These are phyloP conservation scores for Vanessa tameamea DNA, from an alignment of 1,140 invertebrate genomes.

Conservation along the genomic window DNA sequence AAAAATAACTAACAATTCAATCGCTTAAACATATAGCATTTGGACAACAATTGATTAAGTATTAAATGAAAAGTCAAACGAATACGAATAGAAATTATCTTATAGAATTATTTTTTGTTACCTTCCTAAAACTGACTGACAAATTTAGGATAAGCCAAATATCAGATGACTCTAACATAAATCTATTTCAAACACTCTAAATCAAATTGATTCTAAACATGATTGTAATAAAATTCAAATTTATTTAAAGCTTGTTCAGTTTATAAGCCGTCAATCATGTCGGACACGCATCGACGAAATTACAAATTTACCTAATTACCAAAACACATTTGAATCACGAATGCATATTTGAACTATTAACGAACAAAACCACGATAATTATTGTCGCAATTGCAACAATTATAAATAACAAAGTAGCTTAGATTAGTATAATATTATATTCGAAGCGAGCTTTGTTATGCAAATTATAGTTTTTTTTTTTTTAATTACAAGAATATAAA, in stretches of 20 bases:
- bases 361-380: neutral
- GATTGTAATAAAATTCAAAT: neutral
- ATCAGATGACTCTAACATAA: neutral
- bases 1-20: too few species aligned
- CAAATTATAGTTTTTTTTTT: too few species aligned
- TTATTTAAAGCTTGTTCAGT: neutral
- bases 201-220: neutral
- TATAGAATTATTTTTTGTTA: too few species aligned
- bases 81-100: too few species aligned
- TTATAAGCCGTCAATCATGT: neutral
- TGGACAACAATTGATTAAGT: too few species aligned
- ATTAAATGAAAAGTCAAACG: too few species aligned
- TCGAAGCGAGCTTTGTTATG: too few species aligned
- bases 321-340: neutral
- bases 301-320: neutral
- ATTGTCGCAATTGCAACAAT: neutral
- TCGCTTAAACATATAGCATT: too few species aligned
- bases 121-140: neutral
- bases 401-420: neutral
- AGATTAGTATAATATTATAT: neutral
- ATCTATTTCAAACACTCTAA: neutral
- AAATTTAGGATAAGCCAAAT: neutral
- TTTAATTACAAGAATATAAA: too few species aligned
- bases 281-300: neutral
- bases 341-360: constrained; percentile 6